Conservation (phyloP, 2,888 invertebrate species). For the Parelbella ahira region DNA sequence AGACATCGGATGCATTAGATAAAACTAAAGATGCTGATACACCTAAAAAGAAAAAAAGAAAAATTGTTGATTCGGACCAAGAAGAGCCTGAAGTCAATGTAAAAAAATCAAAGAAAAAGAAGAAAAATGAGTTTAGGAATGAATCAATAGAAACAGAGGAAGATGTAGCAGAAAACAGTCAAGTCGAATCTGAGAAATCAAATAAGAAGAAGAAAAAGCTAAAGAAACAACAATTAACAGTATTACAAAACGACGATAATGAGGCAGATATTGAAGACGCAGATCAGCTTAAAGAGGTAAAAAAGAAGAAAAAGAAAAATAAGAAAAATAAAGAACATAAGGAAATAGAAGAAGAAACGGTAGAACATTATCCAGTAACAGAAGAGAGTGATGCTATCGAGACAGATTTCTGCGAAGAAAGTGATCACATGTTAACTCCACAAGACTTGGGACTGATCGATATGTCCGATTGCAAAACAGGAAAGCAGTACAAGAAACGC, state of each 20-base stretch:
- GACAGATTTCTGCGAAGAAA: conserved; percentile 53
- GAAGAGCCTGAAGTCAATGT: not conserved
- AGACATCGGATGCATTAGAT: conserved; percentile 20
- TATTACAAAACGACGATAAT: conserved; percentile 23
- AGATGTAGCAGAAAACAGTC: conserved; percentile 16
- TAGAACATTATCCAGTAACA: conserved; percentile 30
- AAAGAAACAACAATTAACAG: conserved; percentile 24
- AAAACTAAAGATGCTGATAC: not conserved
- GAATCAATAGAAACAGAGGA: conserved; percentile 7
- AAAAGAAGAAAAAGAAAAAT: conserved; percentile 21
- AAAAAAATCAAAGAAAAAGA: conserved; percentile 21
- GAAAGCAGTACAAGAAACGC: conserved; percentile 51
- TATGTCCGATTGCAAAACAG: conserved; percentile 49
- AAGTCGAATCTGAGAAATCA: conserved; percentile 22
- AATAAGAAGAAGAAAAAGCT: conserved; percentile 26
- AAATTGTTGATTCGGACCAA: conserved; percentile 19
- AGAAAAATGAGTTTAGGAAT: conserved; percentile 17
- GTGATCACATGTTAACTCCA: conserved; percentile 45
- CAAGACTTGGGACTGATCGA: conserved; percentile 54
- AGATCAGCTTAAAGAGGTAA: conserved; percentile 16
- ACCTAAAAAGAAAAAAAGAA: conserved; percentile 27
- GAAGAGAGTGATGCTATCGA: conserved; percentile 64
- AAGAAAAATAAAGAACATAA: conserved; percentile 22
- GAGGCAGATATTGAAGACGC: conserved; percentile 4
- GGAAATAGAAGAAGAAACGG: conserved; percentile 23